phyloP scores from a whole-genome alignment of 2,888 invertebrate genomes.

The Busseola fusca region DNA sequence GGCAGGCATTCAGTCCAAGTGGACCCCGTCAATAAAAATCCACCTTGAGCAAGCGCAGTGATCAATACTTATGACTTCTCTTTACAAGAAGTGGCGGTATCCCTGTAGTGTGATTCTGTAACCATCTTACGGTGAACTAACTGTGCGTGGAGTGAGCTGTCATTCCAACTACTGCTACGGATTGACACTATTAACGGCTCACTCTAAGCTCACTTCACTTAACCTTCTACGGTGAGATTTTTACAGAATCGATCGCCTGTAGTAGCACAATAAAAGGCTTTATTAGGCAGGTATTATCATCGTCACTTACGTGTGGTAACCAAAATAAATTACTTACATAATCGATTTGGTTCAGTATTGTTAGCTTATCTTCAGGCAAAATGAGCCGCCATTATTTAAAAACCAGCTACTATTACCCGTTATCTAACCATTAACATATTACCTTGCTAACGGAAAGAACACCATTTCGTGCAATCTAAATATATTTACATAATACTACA shows the following conservation, averaged over 20 bases:
- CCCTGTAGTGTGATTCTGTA: too few relatives aligned
- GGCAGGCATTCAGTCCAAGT: too few relatives aligned
- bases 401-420: background rate
- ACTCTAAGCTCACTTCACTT: too few relatives aligned
- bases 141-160: too few relatives aligned
- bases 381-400: background rate
- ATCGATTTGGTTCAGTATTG: background rate
- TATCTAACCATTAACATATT: background rate
- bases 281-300: background rate
- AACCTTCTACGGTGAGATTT: too few relatives aligned
- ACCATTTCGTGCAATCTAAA: background rate
- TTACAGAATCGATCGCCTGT: too few relatives aligned
- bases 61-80: background rate
- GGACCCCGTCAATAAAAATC: too few relatives aligned
- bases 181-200: too few relatives aligned
- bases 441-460: background rate
- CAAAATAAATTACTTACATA: conserved; percentile 2
- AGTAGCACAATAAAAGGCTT: background rate
- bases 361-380: conserved; percentile 1
- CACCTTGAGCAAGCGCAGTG: background rate
- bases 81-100: background rate
- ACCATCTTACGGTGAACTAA: too few relatives aligned
- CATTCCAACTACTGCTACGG: too few relatives aligned
- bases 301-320: background rate
- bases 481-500: conserved; percentile 3